These are phyloP conservation scores for Antheraea mylitta DNA, from an alignment of 1,140 invertebrate species.

Conservation along the genomic window DNA sequence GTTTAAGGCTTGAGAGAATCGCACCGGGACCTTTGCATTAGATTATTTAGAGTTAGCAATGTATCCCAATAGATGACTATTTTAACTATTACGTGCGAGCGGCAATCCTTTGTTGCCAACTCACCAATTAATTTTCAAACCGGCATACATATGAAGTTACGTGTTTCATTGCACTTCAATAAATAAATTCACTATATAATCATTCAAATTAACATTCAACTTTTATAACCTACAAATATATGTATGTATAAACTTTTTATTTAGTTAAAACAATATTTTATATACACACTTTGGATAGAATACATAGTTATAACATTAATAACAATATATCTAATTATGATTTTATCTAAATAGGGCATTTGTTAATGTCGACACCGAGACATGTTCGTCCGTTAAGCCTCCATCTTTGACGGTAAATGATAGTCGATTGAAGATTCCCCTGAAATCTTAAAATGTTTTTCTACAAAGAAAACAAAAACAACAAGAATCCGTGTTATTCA, in stretches of 20 bases:
- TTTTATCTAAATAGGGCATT: background rate
- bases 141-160: too few species aligned
- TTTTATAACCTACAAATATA: background rate
- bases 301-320: constrained; percentile 2
- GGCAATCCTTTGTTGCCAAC: too few species aligned
- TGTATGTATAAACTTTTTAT: constrained; percentile 14
- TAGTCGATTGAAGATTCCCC: background rate
- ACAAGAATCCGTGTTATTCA: too few species aligned
- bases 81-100: too few species aligned
- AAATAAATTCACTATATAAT: background rate
- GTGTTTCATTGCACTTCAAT: background rate
- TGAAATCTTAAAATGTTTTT: background rate
- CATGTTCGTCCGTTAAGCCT: background rate
- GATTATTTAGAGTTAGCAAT: too few species aligned
- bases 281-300: constrained; percentile 36
- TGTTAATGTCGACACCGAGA: background rate
- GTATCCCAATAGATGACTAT: too few species aligned
- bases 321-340: background rate
- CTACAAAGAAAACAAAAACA: background rate
- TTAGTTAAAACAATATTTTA: constrained; percentile 25
- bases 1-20: too few species aligned
- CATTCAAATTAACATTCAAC: background rate
- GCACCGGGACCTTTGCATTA: too few species aligned
- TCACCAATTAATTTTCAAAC: background rate
- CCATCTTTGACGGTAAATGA: background rate